phyloP scores from a whole-genome alignment of 2,113 vertebrate species.

The Haemorhous mexicanus region DNA sequence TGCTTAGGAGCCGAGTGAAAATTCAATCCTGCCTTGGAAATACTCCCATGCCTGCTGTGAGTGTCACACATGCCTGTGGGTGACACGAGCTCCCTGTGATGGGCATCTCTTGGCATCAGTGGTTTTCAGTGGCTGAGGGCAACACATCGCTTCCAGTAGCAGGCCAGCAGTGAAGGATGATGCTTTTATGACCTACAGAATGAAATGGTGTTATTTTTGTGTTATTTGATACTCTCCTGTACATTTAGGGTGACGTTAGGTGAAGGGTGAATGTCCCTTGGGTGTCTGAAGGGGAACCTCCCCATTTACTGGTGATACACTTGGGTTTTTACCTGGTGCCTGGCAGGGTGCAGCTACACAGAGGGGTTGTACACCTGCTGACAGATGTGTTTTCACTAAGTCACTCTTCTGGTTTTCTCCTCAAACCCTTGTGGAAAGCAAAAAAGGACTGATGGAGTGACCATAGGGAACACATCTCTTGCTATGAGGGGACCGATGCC shows the following conservation, averaged over 20 bases:
- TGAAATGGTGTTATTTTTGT: neutral
- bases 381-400: neutral
- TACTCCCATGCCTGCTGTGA: fast-evolving
- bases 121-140: neutral
- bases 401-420: neutral
- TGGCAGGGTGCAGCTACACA: neutral
- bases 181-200: neutral
- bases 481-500: neutral
- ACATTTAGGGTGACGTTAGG: fast-evolving
- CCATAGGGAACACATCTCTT: fast-evolving
- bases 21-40: neutral
- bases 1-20: neutral
- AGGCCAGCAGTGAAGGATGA: neutral
- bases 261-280: neutral
- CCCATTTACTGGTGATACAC: neutral
- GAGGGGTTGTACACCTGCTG: neutral
- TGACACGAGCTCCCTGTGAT: fast-evolving
- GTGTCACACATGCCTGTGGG: fast-evolving
- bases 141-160: neutral
- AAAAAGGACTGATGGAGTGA: neutral
- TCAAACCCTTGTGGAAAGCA: neutral
- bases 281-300: neutral
- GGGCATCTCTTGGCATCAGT: neutral
- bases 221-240: neutral
- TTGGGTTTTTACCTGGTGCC: neutral